Base-by-base conservation (phyloP, 1,140 invertebrate genomes). In the Drosophila kohkoa region DNA sequence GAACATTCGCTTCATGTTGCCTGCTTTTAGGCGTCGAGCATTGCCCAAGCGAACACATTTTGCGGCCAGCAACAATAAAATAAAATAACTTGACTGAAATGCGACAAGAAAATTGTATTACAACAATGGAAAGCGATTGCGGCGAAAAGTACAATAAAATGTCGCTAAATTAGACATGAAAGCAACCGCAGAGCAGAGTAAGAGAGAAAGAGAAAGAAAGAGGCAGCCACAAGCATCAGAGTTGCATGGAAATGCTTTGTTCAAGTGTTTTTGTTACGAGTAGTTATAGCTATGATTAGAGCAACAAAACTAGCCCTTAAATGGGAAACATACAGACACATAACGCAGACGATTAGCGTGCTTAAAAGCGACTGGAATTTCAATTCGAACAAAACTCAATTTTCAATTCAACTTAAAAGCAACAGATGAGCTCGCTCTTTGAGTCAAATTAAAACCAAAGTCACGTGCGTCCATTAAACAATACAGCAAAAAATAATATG, bases 131-230 rank as follows among this genome's bases (percentile, higher is more conserved):
- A 89, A 87, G 80, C 85, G 83, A 87, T 87, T 87, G 83, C 79
- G 83, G 83, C 68, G 83, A 89, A 88, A 88, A 88, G 81, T 88
- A 88, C 85, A 87, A 88, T 88, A 89, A 88, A 88, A 88, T 88
- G 85, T 89, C 85, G 81, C 85, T 88, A 89, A 88, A 88, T 88
- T 89, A 88, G 85, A 88, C 85, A 88, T 88, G 85, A 88, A 81
- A 81, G 73, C 74, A 83, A 88, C 85, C 83, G 75, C 83, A 83
- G 45, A 28, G 45, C 59, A 46, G 60, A 80, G 63, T 45, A 41
- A 38, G 55, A 81, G 65, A n/a, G 15, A 15, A n/a, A n/a, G n/a
- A n/a, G n/a, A n/a, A 5, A 16, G 25, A 13, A 52, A 16, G 25
- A 13, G 35, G 32, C 7, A 41, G 51, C 57, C 20, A 11, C 41